Conservation (phyloP, 2,797 vertebrate genomes). For the Sebastes steindachneri region DNA sequence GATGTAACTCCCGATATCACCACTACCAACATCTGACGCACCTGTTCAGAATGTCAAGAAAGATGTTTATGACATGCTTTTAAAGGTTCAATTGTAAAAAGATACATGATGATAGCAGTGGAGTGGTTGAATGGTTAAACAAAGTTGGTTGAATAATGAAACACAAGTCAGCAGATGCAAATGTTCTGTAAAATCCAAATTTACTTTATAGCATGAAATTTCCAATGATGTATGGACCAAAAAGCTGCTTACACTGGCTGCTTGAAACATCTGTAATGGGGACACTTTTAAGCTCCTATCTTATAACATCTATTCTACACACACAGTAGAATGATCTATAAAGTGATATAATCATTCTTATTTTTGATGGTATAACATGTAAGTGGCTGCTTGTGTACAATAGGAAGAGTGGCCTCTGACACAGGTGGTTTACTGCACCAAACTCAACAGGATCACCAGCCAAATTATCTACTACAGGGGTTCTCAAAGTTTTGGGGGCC, state of each 20-base stretch:
- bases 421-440: background rate
- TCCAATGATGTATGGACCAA: background rate
- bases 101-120: background rate
- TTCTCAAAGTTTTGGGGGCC: too few relatives aligned
- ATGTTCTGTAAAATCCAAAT: background rate
- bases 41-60: slow-evolving; percentile 71
- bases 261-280: background rate
- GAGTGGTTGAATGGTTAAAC: background rate
- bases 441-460: background rate
- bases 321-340: background rate
- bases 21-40: slow-evolving; percentile 86
- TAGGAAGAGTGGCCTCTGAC: background rate
- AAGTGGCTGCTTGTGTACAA: background rate
- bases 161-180: background rate
- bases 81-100: background rate
- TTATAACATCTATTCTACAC: background rate
- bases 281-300: background rate
- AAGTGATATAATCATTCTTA: background rate
- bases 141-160: background rate
- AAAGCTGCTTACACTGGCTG: background rate
- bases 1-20: slow-evolving; percentile 82
- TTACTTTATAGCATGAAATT: background rate
- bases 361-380: background rate
- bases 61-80: background rate
- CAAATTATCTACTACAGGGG: too few relatives aligned